Base-by-base conservation (phyloP, 2,888 invertebrate species). In the Proisotoma minuta region DNA sequence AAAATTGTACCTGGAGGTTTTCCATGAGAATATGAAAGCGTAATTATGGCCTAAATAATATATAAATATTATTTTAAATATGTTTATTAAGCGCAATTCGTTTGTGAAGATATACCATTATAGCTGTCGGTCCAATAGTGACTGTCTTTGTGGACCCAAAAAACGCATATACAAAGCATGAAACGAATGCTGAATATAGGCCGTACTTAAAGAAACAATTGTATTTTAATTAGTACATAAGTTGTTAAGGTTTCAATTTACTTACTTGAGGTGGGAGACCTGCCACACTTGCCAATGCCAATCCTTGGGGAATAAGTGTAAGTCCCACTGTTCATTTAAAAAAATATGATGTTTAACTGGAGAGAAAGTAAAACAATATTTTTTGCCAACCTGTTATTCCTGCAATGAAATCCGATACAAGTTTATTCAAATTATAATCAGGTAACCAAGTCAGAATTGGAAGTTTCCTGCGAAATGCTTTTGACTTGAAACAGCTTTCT, bases 281-380 rank as follows among this genome's bases (percentile, higher is more conserved):
- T 27, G 92, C 95, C 60, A 95, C 80, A n/a, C 89, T 88, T 8
- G 95, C 92, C 77, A 95, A 94, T 0, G 95, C 96, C 71, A 96
- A 79, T 12, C 91, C 69, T 57, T 71, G 71, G 10, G 71, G 69
- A 2, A 71, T 62, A 3, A 72, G 59, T 1, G 69, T 70, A 5
- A 72, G 29, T 1, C 69, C 71, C 5, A 72, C 69, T 0, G 71
- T n/a, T n/a, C n/a, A n/a, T n/a, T n/a, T n/a, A n/a, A n/a, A n/a
- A n/a, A n/a, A n/a, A n/a, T n/a, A n/a, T n/a, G n/a, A n/a, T n/a
- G n/a, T n/a, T n/a, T n/a, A n/a, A n/a, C n/a, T n/a, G n/a, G n/a
- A n/a, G n/a, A n/a, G n/a, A n/a, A n/a, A n/a, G n/a, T n/a, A n/a
- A n/a, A n/a, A n/a, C n/a, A n/a, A n/a, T n/a, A n/a, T n/a, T n/a